Base-by-base conservation (phyloP, 2,888 invertebrate genomes). In the Athetis lepigone region DNA sequence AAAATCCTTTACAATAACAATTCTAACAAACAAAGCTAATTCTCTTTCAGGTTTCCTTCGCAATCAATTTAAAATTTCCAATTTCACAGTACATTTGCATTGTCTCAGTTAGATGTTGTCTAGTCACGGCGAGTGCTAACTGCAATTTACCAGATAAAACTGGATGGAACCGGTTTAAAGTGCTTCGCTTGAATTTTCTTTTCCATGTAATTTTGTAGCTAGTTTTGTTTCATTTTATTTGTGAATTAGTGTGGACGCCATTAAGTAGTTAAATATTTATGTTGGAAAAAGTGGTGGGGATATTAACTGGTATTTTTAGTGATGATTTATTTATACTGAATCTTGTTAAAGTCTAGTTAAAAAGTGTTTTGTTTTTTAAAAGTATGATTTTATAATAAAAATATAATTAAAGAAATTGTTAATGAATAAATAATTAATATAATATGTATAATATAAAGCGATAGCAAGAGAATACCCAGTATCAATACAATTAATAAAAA, bases 41-140 rank as follows among this genome's bases (percentile, higher is more conserved):
- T 71, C 45, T 29, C 42, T 43, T 45, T 42, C 23, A 19, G 67
- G 59, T 66, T 64, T 54, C 60, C 40, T 51, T 69, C 57, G 66
- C 61, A 65, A 79, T 69, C 77, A 78, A 69, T 80, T 79, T 69
- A 70, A 77, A 81, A 84, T 82, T 83, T 88, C 64, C 88, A 86
- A 89, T 89, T 89, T 89, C 85, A 84, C 87, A 82, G 81, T 77
- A 81, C 88, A 89, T 88, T 88, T 88, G 81, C 77, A 65, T 77
- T 78, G 82, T 80, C 80, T 77, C 56, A 52, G 62, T 64, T 79
- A 75, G 72, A 77, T 77, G 68, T 77, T 75, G 75, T 69, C 65
- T 63, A 66, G 71, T 80, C 78, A 80, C 49, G 63, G 33, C 61
- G 51, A 64, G 78, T 62, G 72, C 64, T 78, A 78, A 80, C 75